Base-by-base conservation (phyloP, 2,888 invertebrate species). In the Beris morrisii region DNA sequence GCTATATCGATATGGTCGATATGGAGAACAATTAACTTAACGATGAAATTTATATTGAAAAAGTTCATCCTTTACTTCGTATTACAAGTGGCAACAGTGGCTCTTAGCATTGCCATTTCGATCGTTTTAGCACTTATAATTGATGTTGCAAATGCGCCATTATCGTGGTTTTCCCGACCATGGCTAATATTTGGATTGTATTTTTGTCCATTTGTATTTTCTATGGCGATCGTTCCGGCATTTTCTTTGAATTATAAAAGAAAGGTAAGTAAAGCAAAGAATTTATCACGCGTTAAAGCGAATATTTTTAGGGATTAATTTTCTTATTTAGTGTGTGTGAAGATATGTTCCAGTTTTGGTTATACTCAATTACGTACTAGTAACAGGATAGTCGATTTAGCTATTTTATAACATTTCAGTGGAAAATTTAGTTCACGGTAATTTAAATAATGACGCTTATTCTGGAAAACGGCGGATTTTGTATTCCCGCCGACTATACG, bases 151-250 rank as follows among this genome's bases (percentile, higher is more conserved):
- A 79, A 81, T 55, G 69, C 81, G 67, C 79, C 83, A 4, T 82
- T 88, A 83, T 82, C 84, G 61, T 88, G 88, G 87, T 88, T 83
- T 71, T 81, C 84, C 2, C 77, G 82, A 69, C 83, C 83, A 5
- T 83, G 82, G 78, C 76, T 87, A 22, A 78, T 87, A 31, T 73
- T 82, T 58, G 82, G 81, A n/a, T 72, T 83, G 2, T 83, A 82
- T 69, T 78, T 80, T 57, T 77, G 78, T 64, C 81, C 82, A 2
- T 73, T 79, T 54, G 75, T 78, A 70, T 76, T 79, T 64, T 77
- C 76, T 6, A 67, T 77, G 67, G 77, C 76, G 61, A 76, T 79
- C 11, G 73, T 79, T 44, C 80, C 79, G 7, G 76, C 78, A 2
- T 6, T 76, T 53, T 78, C 77, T 61, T 32, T 61, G 5, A 50